These are phyloP conservation scores for Montipora capitata DNA, from an alignment of 92 coral and sea anemone genomes.

Conservation along the genomic window DNA sequence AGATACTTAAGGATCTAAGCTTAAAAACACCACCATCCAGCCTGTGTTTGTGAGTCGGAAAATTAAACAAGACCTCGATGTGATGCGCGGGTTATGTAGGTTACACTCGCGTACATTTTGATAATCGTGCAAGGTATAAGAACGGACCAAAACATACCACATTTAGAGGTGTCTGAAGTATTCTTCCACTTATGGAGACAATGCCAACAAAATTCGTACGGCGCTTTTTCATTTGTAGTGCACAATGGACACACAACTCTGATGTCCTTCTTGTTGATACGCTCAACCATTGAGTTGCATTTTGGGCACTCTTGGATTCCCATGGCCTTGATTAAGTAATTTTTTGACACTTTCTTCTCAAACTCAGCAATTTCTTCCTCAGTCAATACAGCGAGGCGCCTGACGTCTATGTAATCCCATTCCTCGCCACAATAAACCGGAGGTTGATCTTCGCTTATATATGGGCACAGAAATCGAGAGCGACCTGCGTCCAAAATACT, in stretches of 20 bases:
- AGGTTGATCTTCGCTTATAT: constrained; percentile 67
- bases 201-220: constrained; percentile 89
- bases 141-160: constrained; percentile 59
- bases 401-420: constrained; percentile 86
- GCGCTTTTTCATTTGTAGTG: constrained; percentile 22
- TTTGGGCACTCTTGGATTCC: constrained; percentile 91
- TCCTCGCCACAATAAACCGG: constrained; percentile 84
- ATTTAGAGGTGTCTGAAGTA: constrained; percentile 42
- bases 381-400: constrained; percentile 92
- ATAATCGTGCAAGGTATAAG: no score
- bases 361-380: constrained; percentile 81
- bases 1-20: no score
- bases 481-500: constrained; percentile 85
- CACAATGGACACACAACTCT: constrained; percentile 87
- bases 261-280: constrained; percentile 75
- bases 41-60: no score
- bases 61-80: no score
- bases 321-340: constrained; percentile 83
- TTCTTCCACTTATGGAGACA: constrained; percentile 85
- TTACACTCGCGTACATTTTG: no score
- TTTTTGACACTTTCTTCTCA: constrained; percentile 82
- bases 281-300: constrained; percentile 82
- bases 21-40: no score
- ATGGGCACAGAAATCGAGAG: constrained; percentile 84
- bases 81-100: no score